Evolutionary conservation across 2,113 vertebrate genomes (phyloP), one percentile per base, ranked within the genome.

Genomic region (Dermatemys mawii): DNA sequence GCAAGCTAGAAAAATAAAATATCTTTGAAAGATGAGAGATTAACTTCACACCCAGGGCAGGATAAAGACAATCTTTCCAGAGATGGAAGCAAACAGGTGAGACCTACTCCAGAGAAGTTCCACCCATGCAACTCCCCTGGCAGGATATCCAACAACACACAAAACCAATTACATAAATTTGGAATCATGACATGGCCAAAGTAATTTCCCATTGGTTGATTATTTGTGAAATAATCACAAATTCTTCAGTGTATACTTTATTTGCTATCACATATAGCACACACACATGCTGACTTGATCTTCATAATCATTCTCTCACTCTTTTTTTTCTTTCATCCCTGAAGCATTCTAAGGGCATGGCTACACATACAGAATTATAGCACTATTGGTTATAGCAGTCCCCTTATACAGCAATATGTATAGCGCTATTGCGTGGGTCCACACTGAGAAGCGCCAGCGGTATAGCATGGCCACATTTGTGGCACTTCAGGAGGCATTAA

Each of bases 11-110:
- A 78, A 51, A 14, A 26, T 5, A 41, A 2, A 21, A 50, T 35
- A 0, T 0, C 5, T 53, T 92, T 46, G 75, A 51, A 92, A 13
- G 80, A 21, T 2, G 46, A 14, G 17, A 67, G 41, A 90, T 83
- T 87, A 93, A 88, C 54, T 92, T 3, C 76, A 89, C 84, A 90
- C 60, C 9, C 49, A 21, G 50, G 16, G 29, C 44, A 70, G 8
- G n/a, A 90, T 70, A 84, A 4, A 83, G 11, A 32, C 12, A 1
- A 13, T 5, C 4, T 88, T 91, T 84, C 63, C 38, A 70, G 13
- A 88, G 10, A 17, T 70, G 2, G 11, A 81, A 87, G 63, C 9
- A 75, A 54, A 85, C 32, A 16, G 19, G 8, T n/a, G 11, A 83
- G 44, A 55, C 13, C 22, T 54, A 81, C 16, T 55, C 51, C 38